phyloP scores from a whole-genome alignment of 1,140 invertebrate species.

The Hylaeus anthracinus region DNA sequence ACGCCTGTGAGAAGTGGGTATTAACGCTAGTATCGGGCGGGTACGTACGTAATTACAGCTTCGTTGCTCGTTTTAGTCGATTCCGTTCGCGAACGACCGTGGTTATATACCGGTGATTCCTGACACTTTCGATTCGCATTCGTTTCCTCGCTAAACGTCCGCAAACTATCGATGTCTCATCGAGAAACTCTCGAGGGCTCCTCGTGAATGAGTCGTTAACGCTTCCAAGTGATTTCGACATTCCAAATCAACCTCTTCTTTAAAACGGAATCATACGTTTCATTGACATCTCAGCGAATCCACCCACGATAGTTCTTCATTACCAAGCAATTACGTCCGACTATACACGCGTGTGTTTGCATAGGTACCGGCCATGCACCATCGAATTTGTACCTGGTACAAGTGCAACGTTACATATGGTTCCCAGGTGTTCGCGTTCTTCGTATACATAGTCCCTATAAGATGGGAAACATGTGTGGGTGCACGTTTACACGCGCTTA shows the following conservation, averaged over 20 bases:
- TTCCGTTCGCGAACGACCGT: background rate
- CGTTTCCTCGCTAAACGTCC: background rate
- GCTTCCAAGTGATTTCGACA: no score
- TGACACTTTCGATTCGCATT: background rate
- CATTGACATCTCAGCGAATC: background rate
- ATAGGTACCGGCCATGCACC: background rate
- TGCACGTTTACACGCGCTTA: constrained; percentile 36
- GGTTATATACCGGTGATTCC: constrained; percentile 4
- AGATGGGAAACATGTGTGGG: background rate
- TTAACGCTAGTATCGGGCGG: constrained; percentile 18
- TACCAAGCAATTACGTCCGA: background rate
- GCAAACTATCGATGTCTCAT: background rate
- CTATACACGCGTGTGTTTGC: background rate
- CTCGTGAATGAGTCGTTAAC: no score
- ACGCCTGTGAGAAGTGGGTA: background rate
- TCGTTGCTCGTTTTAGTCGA: constrained; percentile 31
- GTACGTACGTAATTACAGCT: constrained; percentile 36
- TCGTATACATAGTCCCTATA: background rate
- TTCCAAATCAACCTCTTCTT: no score
- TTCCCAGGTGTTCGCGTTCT: constrained; percentile 21
- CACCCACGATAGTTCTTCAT: background rate
- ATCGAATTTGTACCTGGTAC: constrained; percentile 14
- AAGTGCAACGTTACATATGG: background rate
- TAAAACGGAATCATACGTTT: no score
- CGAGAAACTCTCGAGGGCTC: no score